Evolutionary conservation across 2,888 invertebrate genomes (phyloP), one percentile per base, ranked within the genome.

Genomic region (Eucera pruinosa): DNA sequence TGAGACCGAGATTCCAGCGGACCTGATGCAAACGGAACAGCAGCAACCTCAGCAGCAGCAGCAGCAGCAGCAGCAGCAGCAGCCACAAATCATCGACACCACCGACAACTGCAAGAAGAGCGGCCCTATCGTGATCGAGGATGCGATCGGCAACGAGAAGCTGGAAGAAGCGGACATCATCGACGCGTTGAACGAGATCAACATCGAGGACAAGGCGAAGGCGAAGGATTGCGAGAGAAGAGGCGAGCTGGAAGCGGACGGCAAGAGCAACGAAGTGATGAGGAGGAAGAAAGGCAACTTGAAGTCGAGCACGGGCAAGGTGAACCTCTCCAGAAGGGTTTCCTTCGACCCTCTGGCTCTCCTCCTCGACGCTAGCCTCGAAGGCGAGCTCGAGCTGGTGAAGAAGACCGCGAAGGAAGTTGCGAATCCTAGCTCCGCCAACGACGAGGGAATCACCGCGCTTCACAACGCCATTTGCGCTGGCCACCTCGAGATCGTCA

Each of bases 381-480:
- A 99, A 93, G 99, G 99, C 48, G 99, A 99, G 92, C 94, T 99
- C 90, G 99, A 99, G 90, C 94, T 99, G 82, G 99, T 99, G 45
- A 97, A 96, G 93, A 97, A 97, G 93, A 98, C 98, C 58, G 98
- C 99, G 74, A 95, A 96, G 91, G 97, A 98, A 95, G 97, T 98
- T 83, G 95, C 97, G 85, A 98, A 99, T 94, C 98, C 99, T 45
- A 99, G 98, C 92, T 97, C 97, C 67, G 97, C 99, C 73, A 99
- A 99, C 92, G 99, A 99, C 93, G 99, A 99, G 93, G 99, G 99
- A 66, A 99, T 99, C 90, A 99, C 99, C 0, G 99, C 99, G 47
- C 94, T 99, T 74, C 99, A 99, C 93, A 99, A 99, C 93, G 99
- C 99, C 87, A 99, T 99, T 90, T 99, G 99, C 93, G 99, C 99